Conservation (phyloP, 2,888 invertebrate genomes). For the Zaprionus lineosus region DNA sequence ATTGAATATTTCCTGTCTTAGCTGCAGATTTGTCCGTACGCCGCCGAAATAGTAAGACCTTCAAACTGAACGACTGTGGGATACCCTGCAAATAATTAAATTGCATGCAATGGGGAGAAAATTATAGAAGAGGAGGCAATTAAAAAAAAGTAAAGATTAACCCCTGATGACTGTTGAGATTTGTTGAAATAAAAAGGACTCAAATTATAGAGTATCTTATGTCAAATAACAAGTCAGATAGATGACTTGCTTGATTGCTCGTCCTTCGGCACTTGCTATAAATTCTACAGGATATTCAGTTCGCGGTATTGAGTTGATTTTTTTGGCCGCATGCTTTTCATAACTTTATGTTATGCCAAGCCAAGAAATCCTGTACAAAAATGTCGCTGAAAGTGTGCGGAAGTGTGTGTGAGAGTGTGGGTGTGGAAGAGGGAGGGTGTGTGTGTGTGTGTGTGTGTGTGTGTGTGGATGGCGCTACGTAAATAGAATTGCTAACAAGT, state of each 20-base stretch:
- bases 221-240: no score
- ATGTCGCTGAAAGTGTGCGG: not conserved
- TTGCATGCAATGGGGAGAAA: no score
- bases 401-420: not conserved
- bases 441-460: not conserved
- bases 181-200: no score
- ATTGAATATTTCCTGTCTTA: constrained; percentile 69
- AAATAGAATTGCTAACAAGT: constrained; percentile 69
- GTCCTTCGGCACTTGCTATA: no score
- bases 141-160: no score
- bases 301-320: constrained; percentile 29
- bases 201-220: no score
- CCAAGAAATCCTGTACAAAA: not conserved
- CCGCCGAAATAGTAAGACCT: constrained; percentile 18
- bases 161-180: no score
- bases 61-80: not conserved
- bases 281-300: no score
- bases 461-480: constrained; percentile 5
- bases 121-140: no score
- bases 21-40: constrained; percentile 59
- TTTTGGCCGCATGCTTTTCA: constrained; percentile 28
- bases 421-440: no score
- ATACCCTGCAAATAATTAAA: constrained; percentile 7
- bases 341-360: constrained; percentile 48
- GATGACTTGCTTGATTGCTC: no score